Evolutionary conservation across 1,140 invertebrate genomes (phyloP), one percentile per base, ranked within the genome.

Genomic region (Pogonomyrmex barbatus): DNA sequence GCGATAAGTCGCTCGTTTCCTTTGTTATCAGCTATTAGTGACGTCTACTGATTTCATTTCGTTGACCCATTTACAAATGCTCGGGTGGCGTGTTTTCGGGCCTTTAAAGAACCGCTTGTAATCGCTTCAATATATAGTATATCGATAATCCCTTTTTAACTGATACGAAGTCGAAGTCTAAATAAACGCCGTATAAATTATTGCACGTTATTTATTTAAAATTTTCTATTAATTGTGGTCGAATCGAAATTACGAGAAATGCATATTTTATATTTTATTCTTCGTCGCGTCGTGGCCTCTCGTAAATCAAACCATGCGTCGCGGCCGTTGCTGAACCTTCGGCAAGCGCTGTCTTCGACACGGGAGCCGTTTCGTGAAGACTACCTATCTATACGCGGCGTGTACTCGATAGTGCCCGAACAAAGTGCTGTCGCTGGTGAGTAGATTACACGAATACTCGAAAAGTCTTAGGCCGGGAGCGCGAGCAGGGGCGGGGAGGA

Each of bases 341-440:
- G 47, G 45, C 42, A 71, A 56, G 2, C n/a, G 71, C 58, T 83
- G 75, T 83, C 79, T 83, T 73, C 54, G 87, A 75, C 88, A 92
- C 92, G 82, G 93, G 89, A 94, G 92, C 91, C 84, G 90, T 88
- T 92, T 70, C 88, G 87, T 54, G 82, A 84, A 86, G 88, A 75
- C 89, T 47, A 82, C 17, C 71, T 94, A 94, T 94, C 93, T 91
- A 88, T 92, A 92, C 87, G 88, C 88, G 87, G 67, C 93, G 83
- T 94, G 93, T 94, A 93, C 91, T 91, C 91, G 93, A 94, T 94
- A 94, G 93, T 94, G 91, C 91, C 77, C 68, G 88, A 83, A 93
- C 93, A 94, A 94, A 94, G 92, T 94, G 91, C 89, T 86, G 77
- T 87, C 82, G 71, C 67, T 47, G 52, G 67, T 87, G 87, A 91